Conservation (phyloP, 1,140 invertebrate species). For the Probaryconus sp. region DNA sequence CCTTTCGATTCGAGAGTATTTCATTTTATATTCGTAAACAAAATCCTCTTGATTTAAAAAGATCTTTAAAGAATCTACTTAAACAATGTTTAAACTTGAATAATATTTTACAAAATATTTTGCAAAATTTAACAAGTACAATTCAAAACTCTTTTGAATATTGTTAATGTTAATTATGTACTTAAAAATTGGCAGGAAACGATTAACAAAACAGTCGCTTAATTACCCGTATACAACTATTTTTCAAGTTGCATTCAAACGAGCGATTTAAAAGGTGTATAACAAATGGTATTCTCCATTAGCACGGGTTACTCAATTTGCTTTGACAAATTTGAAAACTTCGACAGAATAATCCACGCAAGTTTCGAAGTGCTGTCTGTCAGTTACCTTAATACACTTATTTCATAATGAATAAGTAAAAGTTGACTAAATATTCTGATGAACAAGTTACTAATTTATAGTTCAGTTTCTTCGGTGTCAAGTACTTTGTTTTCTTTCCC, state of each 20-base stretch:
- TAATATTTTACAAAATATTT: too few species aligned
- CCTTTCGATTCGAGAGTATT: too few species aligned
- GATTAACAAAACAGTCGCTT: slow-evolving; percentile 25
- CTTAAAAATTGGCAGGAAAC: not conserved
- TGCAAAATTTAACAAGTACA: too few species aligned
- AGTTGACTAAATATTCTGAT: slow-evolving; percentile 74
- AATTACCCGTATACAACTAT: slow-evolving; percentile 19
- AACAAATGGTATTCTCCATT: slow-evolving; percentile 54
- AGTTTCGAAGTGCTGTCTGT: slow-evolving; percentile 73
- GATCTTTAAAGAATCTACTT: too few species aligned
- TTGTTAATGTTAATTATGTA: slow-evolving; percentile 7
- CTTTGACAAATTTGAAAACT: slow-evolving; percentile 64
- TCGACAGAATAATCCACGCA: slow-evolving; percentile 75
- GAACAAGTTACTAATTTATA: slow-evolving; percentile 76
- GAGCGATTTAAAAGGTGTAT: slow-evolving; percentile 18
- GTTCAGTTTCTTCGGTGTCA: slow-evolving; percentile 26
- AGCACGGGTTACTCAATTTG: slow-evolving; percentile 22
- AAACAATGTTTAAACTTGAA: too few species aligned
- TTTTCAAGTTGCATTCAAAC: slow-evolving; percentile 21
- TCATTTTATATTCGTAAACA: too few species aligned
- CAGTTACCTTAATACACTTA: slow-evolving; percentile 72
- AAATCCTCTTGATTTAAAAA: too few species aligned
- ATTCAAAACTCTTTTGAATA: too few species aligned
- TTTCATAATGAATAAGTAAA: too few species aligned
- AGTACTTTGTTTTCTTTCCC: slow-evolving; percentile 27